Conservation (phyloP, 2,113 vertebrate genomes). For the Macquaria ambigua region DNA sequence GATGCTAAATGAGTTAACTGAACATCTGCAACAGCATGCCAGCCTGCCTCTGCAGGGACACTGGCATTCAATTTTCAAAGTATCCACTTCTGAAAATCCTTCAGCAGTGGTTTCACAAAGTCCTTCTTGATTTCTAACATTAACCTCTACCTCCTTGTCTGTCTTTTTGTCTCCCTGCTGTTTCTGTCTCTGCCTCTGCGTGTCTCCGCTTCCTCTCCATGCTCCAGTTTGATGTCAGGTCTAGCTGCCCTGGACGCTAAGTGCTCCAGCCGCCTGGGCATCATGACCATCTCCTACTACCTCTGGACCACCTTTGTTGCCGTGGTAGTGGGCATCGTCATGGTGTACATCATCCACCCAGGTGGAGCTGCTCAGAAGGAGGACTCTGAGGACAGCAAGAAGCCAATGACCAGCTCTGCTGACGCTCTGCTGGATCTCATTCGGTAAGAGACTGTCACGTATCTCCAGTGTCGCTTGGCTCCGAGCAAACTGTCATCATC, state of each 20-base stretch:
- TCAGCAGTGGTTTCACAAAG: background rate
- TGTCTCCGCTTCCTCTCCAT: background rate
- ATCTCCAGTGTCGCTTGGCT: background rate
- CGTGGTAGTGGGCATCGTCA: slow-evolving; percentile 95
- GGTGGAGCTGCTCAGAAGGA: slow-evolving; percentile 96
- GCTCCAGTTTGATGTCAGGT: slow-evolving; percentile 94
- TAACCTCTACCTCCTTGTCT: background rate
- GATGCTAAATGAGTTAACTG: background rate
- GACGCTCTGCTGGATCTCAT: slow-evolving; percentile 97
- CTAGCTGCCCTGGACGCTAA: slow-evolving; percentile 97
- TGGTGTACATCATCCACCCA: slow-evolving; percentile 97
- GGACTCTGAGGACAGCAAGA: slow-evolving; percentile 89
- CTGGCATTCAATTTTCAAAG: background rate
- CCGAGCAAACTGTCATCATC: background rate
- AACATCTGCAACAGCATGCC: background rate
- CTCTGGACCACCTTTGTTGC: slow-evolving; percentile 99
- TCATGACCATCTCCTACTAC: slow-evolving; percentile 98
- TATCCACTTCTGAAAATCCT: background rate
- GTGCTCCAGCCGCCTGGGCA: slow-evolving; percentile 95
- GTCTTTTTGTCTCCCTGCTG: background rate
- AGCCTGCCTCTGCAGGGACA: background rate
- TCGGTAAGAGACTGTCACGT: slow-evolving; percentile 83
- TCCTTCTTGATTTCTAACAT: background rate
- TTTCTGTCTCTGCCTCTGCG: background rate
- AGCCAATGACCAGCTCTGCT: slow-evolving; percentile 96